Base-by-base conservation (phyloP, 2,888 invertebrate genomes). In the Chloromyia formosa region DNA sequence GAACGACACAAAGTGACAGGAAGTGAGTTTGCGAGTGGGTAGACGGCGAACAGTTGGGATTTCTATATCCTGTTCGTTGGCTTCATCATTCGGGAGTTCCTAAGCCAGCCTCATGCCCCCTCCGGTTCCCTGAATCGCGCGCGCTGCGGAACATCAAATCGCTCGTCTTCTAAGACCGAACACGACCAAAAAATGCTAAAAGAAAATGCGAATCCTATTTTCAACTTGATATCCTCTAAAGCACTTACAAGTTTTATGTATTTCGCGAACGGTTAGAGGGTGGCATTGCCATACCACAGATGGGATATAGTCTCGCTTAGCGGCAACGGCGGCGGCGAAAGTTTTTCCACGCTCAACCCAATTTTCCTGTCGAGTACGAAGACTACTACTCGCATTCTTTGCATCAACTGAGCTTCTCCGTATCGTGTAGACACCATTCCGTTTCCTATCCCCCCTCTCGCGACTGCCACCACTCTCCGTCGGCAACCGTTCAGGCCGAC, bases 181-280 rank as follows among this genome's bases (percentile, higher is more conserved):
- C 62, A 64, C 62, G 53, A 74, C 66, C 68, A 66, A 75, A 77
- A 77, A 77, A 77, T 74, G 72, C 72, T 68, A 73, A 75, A 77
- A 75, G 77, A 74, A 75, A 75, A 75, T 71, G 77, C 74, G 75
- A 77, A 77, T 77, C 77, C 75, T 77, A 77, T 77, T 77, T 77
- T 75, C 77, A 74, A 77, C 77, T 77, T 77, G 75, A 77, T 77
- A 77, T 77, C 75, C 75, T 75, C 77, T 77, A 75, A 77, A 77
- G 77, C 77, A 77, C 75, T 75, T 77, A 77, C 75, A 75, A 75
- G 77, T 77, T 77, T 74, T 77, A 74, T 74, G 74, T 75, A 75
- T 74, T 74, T 73, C 77, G 77, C 77, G 77, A 61, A 71, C 74
- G 74, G 75, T 73, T 73, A 68, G 75, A 64, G 75, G 75, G 75